Evolutionary conservation across 2,113 vertebrate species (phyloP).

Genomic region (Ammospiza caudacuta): DNA sequence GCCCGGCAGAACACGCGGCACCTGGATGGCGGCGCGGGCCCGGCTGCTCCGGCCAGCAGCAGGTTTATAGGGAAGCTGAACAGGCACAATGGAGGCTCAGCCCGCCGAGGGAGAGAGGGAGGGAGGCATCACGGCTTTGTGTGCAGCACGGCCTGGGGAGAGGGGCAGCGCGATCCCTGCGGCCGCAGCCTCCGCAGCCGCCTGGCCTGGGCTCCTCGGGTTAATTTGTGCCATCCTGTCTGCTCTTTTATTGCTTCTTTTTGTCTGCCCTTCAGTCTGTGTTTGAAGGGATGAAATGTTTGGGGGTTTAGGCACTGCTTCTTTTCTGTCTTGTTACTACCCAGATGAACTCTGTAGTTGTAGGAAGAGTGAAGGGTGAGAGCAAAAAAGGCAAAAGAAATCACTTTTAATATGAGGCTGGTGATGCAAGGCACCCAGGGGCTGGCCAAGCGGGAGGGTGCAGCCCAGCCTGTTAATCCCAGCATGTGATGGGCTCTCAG

Average conservation of each 20-base stretch:
- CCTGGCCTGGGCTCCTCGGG: neutral
- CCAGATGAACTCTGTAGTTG: neutral
- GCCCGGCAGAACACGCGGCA: neutral
- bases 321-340: neutral
- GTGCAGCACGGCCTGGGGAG: neutral
- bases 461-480: slow-evolving; percentile 48
- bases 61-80: slow-evolving; percentile 29
- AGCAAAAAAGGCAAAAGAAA: slow-evolving; percentile 4
- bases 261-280: neutral
- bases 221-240: neutral
- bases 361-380: neutral
- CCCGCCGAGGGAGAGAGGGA: neutral
- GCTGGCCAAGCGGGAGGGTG: neutral
- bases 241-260: neutral
- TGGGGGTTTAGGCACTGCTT: neutral
- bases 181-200: neutral
- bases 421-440: slow-evolving; percentile 9
- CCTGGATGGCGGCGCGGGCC: slow-evolving; percentile 1
- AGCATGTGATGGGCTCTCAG: slow-evolving; percentile 45
- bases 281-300: neutral
- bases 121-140: slow-evolving; percentile 24
- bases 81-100: slow-evolving; percentile 57
- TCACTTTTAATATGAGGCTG: neutral
- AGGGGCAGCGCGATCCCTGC: neutral
- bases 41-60: neutral